These are phyloP conservation scores for Eulithis testata DNA, from an alignment of 2,888 invertebrate species.

Conservation along the genomic window DNA sequence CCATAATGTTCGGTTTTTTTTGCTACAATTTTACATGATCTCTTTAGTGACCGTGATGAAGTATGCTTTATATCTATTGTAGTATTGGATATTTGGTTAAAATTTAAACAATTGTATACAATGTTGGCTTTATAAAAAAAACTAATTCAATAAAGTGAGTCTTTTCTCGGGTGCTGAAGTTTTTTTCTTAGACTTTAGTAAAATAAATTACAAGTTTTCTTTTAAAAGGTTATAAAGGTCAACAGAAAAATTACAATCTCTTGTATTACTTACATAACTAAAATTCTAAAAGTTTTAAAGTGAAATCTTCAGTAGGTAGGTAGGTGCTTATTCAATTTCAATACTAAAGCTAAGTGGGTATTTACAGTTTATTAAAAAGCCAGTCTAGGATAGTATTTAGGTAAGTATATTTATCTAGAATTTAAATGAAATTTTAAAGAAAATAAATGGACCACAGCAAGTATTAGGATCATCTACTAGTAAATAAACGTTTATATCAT, in stretches of 20 bases:
- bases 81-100: too few relatives aligned
- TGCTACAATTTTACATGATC: not conserved
- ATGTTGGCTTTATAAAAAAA: too few relatives aligned
- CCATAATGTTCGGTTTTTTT: not conserved
- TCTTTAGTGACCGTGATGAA: not conserved
- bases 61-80: too few relatives aligned
- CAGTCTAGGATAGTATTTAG: too few relatives aligned
- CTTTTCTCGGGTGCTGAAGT: not conserved
- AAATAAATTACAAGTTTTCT: slow-evolving; percentile 18
- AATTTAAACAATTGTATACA: too few relatives aligned
- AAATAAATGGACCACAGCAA: not conserved
- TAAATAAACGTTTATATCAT: not conserved
- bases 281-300: slow-evolving; percentile 8
- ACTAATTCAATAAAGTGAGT: too few relatives aligned
- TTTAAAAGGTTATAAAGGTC: slow-evolving; percentile 17
- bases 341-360: not conserved
- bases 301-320: slow-evolving; percentile 7
- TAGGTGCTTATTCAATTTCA: not conserved
- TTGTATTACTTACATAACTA: slow-evolving; percentile 8
- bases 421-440: too few relatives aligned
- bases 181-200: slow-evolving; percentile 10
- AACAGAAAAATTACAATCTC: slow-evolving; percentile 16
- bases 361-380: not conserved
- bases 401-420: too few relatives aligned
- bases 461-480: not conserved